Conservation (phyloP, 53 echinoderm and acorn worm species). For the Stichopus horrens region DNA sequence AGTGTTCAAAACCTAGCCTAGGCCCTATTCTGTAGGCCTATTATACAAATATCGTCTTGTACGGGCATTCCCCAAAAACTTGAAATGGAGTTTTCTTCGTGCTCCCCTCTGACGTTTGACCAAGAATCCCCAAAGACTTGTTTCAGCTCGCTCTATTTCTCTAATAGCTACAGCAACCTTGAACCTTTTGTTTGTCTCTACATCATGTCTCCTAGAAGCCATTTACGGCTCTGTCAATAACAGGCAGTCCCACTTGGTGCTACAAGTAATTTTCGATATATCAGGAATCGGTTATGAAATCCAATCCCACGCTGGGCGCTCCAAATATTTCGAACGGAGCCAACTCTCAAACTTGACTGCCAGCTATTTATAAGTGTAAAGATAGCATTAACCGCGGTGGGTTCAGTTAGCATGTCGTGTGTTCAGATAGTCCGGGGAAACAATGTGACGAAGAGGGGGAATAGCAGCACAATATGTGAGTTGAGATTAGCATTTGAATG, state of each 20-base stretch:
- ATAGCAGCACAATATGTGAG: neutral
- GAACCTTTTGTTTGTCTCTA: conserved; percentile 5
- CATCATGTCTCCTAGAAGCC: conserved; percentile 13
- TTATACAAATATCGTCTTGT: no score
- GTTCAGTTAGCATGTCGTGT: neutral
- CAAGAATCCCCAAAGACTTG: neutral
- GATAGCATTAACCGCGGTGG: neutral
- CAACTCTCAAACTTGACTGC: neutral
- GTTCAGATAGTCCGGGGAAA: neutral
- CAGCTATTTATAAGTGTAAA: neutral
- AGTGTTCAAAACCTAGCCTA: no score
- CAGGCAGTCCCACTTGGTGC: conserved; percentile 13
- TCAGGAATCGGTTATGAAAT: conserved; percentile 27
- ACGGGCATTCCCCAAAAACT: no score
- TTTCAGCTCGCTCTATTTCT: neutral
- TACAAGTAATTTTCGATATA: conserved; percentile 37
- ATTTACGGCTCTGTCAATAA: conserved; percentile 31
- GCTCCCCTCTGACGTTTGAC: neutral
- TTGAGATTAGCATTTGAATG: neutral
- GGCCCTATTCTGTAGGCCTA: no score
- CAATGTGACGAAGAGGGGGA: no score
- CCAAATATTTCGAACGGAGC: neutral
- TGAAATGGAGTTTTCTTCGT: no score
- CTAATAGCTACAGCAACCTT: neutral
- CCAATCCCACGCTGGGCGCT: neutral